These are phyloP conservation scores for Prionace glauca DNA, from an alignment of 2,797 vertebrate species.

Conservation along the genomic window DNA sequence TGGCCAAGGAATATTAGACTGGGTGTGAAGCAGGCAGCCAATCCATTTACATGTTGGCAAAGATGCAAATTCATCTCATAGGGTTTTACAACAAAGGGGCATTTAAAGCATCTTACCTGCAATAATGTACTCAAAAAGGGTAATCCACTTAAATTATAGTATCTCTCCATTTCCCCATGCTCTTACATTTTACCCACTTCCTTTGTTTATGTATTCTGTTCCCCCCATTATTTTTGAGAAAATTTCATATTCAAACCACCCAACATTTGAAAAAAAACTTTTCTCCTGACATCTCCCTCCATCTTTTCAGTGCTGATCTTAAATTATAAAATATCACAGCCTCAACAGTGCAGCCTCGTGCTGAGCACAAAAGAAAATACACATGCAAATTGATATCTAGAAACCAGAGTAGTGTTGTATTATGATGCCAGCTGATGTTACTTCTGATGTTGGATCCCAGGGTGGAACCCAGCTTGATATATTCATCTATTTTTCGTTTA, in stretches of 20 bases:
- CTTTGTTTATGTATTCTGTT: background rate
- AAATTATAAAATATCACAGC: background rate
- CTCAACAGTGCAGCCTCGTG: too few species aligned
- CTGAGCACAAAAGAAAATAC: too few species aligned
- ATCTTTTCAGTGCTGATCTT: background rate
- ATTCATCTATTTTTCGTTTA: too few species aligned
- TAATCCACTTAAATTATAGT: background rate
- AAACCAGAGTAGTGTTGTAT: too few species aligned
- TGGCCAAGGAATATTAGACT: background rate
- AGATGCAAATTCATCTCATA: background rate
- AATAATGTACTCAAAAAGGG: background rate
- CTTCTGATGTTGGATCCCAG: too few species aligned
- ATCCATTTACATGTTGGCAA: background rate
- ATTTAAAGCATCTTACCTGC: background rate
- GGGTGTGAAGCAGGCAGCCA: background rate
- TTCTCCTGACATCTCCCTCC: background rate
- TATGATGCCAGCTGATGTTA: too few species aligned
- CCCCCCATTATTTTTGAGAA: background rate
- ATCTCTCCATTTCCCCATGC: background rate
- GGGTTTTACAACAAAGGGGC: background rate
- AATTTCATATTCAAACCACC: background rate
- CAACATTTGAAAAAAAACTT: background rate
- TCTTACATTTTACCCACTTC: background rate
- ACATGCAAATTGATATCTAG: too few species aligned
- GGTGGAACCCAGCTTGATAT: too few species aligned